These are phyloP conservation scores for Belonocnema kinseyi DNA, from an alignment of 1,140 invertebrate species.

Conservation along the genomic window DNA sequence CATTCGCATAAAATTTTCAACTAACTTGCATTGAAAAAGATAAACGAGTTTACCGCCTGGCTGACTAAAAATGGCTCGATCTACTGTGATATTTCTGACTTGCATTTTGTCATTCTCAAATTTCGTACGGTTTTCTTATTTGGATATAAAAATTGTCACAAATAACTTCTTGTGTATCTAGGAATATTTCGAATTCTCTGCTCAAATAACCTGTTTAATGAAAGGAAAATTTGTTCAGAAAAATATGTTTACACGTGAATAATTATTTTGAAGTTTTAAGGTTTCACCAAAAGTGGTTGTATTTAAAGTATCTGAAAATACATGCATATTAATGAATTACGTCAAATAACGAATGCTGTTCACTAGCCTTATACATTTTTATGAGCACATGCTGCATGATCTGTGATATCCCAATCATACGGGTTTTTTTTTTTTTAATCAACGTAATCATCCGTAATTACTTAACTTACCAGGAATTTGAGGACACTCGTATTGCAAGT, in stretches of 20 bases:
- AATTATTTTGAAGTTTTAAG: neutral
- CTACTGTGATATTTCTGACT: neutral
- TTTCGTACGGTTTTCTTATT: neutral
- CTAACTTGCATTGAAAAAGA: conserved; percentile 13
- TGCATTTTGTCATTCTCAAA: neutral
- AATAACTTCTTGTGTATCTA: too few species aligned
- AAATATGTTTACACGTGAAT: too few species aligned
- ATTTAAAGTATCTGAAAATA: neutral
- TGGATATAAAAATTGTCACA: too few species aligned
- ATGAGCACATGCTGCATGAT: neutral
- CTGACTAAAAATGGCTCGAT: conserved; percentile 14
- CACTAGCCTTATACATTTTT: neutral
- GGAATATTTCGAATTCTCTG: too few species aligned
- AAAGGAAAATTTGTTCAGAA: too few species aligned
- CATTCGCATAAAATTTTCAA: conserved; percentile 18
- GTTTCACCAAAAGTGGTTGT: neutral
- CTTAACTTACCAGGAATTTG: neutral
- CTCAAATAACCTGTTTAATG: too few species aligned
- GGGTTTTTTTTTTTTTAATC: neutral
- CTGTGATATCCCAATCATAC: neutral
- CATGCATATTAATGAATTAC: conserved; percentile 18
- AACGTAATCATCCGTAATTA: neutral
- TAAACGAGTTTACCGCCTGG: conserved; percentile 5
- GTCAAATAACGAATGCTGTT: conserved; percentile 2
- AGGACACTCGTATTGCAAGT: neutral